These are phyloP conservation scores for Gallinago nigripennis DNA, from an alignment of 2,797 vertebrate species.

Conservation along the genomic window DNA sequence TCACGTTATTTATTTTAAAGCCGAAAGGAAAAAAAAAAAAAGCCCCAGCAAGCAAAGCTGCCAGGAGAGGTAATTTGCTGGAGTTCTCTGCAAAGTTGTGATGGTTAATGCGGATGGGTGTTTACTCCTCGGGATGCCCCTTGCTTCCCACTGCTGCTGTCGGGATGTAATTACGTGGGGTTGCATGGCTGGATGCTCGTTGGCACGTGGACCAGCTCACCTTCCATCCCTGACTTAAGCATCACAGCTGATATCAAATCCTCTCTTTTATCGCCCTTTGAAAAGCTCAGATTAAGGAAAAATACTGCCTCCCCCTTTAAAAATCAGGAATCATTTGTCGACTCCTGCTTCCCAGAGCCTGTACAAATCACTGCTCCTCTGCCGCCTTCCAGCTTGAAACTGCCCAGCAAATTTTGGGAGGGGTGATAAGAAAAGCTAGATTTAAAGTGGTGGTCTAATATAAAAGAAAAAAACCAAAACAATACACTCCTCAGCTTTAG, in stretches of 20 bases:
- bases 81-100: neutral
- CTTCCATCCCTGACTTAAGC: neutral
- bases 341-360: neutral
- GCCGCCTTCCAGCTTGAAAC: neutral
- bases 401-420: neutral
- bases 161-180: constrained; percentile 31
- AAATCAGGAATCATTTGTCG: neutral
- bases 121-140: neutral
- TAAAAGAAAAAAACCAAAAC: neutral
- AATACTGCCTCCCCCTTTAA: neutral
- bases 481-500: neutral
- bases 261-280: neutral
- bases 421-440: neutral
- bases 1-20: neutral
- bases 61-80: neutral
- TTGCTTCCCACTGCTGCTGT: neutral
- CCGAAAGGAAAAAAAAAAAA: neutral
- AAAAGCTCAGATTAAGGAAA: neutral
- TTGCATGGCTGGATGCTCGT: constrained; percentile 17
- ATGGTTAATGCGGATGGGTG: neutral
- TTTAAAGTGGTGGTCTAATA: constrained; percentile 10
- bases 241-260: neutral
- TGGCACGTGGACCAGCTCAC: neutral
- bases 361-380: neutral
- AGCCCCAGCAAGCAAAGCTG: neutral